Evolutionary conservation across 2,113 vertebrate species (phyloP).

Genomic region (Lota lota): DNA sequence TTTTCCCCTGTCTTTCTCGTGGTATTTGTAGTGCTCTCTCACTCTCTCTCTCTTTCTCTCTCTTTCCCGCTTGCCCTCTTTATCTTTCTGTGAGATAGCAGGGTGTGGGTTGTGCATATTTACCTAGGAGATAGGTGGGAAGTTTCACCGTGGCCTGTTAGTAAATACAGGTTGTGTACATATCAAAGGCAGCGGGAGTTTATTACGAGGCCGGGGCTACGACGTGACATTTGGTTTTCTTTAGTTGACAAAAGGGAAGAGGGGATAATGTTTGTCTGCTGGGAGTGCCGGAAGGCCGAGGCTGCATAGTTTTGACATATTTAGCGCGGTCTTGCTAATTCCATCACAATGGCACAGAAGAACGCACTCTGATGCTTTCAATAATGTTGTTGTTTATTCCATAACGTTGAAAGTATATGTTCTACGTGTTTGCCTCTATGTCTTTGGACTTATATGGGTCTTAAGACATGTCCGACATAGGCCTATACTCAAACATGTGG

Average conservation of each 20-base stretch:
- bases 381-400: too few species aligned
- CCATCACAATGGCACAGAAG: too few species aligned
- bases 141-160: conserved; percentile 60
- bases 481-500: too few species aligned
- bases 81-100: conserved; percentile 23
- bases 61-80: conserved; percentile 4
- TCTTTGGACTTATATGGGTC: too few species aligned
- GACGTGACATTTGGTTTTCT: conserved; percentile 12
- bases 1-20: not conserved
- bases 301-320: not conserved
- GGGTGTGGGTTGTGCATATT: conserved; percentile 62
- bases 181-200: conserved; percentile 40
- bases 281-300: not conserved
- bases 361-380: too few species aligned
- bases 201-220: conserved; percentile 9
- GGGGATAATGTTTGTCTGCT: not conserved
- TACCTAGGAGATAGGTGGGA: conserved; percentile 56
- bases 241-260: conserved; percentile 3
- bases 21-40: not conserved
- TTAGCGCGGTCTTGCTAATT: conserved; percentile 17
- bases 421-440: too few species aligned
- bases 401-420: too few species aligned
- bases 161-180: conserved; percentile 53
- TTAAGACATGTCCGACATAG: too few species aligned
- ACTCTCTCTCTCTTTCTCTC: conserved; percentile 1